phyloP scores from a whole-genome alignment of 2,888 invertebrate genomes.

The Hirtodrosophila trivittata region DNA sequence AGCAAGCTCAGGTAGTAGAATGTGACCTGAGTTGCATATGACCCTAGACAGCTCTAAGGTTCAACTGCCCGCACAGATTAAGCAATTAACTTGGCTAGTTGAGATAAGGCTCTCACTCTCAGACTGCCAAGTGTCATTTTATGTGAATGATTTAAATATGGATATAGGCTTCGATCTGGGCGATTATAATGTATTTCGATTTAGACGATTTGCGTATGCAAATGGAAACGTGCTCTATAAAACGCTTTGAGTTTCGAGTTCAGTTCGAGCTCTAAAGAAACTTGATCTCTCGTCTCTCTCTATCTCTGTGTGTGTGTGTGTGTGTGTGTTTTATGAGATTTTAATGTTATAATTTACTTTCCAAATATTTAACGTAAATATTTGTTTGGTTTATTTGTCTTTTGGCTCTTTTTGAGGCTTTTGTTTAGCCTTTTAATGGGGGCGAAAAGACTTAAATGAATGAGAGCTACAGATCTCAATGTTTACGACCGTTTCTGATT shows the following conservation, averaged over 20 bases:
- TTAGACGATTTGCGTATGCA: conserved; percentile 55
- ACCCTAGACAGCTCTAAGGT: conserved; percentile 4
- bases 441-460: conserved; percentile 44
- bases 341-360: conserved; percentile 76
- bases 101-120: conserved; percentile 62
- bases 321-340: conserved; percentile 41
- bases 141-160: conserved; percentile 40
- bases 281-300: background rate
- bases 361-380: conserved; percentile 64
- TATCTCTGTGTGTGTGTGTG: too few species aligned
- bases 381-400: conserved; percentile 18
- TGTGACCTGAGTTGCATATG: conserved; percentile 9
- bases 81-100: conserved; percentile 77
- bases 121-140: conserved; percentile 43
- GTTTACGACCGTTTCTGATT: conserved; percentile 67
- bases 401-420: conserved; percentile 25
- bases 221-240: conserved; percentile 48
- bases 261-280: conserved; percentile 22
- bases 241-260: conserved; percentile 21
- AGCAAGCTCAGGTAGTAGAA: conserved; percentile 22
- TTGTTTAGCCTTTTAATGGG: conserved; percentile 50
- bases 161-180: conserved; percentile 26
- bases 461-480: conserved; percentile 36
- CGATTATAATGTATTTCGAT: conserved; percentile 56
- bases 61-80: conserved; percentile 63